Evolutionary conservation across 2,888 invertebrate genomes (phyloP), one percentile per base, ranked within the genome.

Genomic region (Smittia sp.): DNA sequence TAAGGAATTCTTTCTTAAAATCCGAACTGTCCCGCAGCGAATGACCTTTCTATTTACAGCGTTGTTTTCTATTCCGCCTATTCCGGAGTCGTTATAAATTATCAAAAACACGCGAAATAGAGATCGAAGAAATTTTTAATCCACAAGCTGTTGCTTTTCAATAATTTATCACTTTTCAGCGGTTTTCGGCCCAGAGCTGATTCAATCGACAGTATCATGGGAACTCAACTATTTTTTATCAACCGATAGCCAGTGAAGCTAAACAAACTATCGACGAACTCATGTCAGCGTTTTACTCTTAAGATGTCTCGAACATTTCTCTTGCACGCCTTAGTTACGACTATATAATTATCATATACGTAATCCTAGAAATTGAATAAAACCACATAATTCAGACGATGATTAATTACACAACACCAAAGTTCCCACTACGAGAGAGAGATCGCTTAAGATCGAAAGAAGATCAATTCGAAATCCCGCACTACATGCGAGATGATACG

Each of bases 331-430:
- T 67, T 9, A 32, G 9, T 6, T 9, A 32, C 41, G 27, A 41
- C 15, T 20, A 38, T 4, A 18, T 67, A 67, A 67, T 67, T 67
- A 67, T 67, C 39, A 67, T 67, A 67, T 67, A 39, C 41, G 13
- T 25, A n/a, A 39, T 22, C 15, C 41, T 25, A 32, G 65, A 65
- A 65, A 65, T 65, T 65, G 65, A 65, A 65, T 65, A 65, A 65
- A 65, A 25, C 65, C 13, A 65, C 65, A 41, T 67, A 22, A 67
- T 27, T 65, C 20, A 7, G 20, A 13, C 41, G 38, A 67, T 67
- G 67, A 67, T 67, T 67, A 67, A 67, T 67, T 67, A 41, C 67
- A 39, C 25, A 20, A 67, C 39, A 67, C 39, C 38, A 27, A 39
- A 27, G 27, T 4, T 18, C 22, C 22, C 58, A 62, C 58, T 32